A percentile compares a stretch with the other conserved stretches of the same genome.
phyloP scores from a whole-genome alignment of 2,113 vertebrate species.

The Psittacus erithacus region DNA sequence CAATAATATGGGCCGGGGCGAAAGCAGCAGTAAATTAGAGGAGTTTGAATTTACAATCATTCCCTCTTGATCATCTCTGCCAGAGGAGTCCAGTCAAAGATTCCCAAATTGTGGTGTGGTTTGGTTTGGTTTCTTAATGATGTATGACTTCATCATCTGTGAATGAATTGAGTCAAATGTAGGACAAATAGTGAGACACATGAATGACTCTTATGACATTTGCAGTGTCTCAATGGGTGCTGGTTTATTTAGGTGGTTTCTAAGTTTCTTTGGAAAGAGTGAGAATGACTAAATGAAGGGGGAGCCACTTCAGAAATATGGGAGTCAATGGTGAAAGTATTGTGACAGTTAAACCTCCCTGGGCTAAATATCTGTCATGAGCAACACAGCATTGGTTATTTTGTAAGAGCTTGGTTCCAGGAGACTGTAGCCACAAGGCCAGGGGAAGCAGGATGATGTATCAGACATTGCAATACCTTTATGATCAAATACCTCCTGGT shows the following conservation, averaged over 20 bases:
- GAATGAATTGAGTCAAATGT: constrained; percentile 64
- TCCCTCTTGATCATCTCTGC: constrained; percentile 20
- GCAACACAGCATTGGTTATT: neutral
- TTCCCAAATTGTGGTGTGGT: constrained; percentile 43
- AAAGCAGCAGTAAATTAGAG: constrained; percentile 19
- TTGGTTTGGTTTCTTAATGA: constrained; percentile 60
- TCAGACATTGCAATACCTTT: neutral
- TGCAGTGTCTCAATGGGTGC: constrained; percentile 50
- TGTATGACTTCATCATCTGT: constrained; percentile 64
- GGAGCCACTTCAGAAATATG: neutral
- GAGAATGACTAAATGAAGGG: constrained; percentile 46
- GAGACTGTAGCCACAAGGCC: neutral
- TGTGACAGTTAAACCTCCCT: neutral
- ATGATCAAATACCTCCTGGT: neutral
- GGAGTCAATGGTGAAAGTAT: constrained; percentile 1
- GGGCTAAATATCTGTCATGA: constrained; percentile 18
- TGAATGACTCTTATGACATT: constrained; percentile 71
- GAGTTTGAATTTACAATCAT: constrained; percentile 10
- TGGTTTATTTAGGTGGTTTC: constrained; percentile 72
- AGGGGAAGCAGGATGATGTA: neutral
- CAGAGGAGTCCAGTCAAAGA: constrained; percentile 37
- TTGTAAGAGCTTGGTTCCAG: neutral
- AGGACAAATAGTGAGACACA: constrained; percentile 63
- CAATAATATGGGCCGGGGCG: neutral
- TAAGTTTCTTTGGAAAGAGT: constrained; percentile 64